Base-by-base conservation (phyloP, 2,888 invertebrate species). In the Priocnemis perturbator region DNA sequence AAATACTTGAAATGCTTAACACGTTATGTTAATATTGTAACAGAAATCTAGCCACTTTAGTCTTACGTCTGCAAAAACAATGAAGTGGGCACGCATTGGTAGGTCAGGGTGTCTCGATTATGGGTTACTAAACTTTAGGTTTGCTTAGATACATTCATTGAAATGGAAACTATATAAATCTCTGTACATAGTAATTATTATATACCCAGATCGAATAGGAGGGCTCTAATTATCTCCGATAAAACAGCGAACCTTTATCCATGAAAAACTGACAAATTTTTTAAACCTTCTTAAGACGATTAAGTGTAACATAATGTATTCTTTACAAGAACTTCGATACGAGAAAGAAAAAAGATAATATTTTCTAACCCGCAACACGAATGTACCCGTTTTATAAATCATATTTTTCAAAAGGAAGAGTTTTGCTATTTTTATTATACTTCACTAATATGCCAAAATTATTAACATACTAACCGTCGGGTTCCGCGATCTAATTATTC, bases 151-250 rank as follows among this genome's bases (percentile, higher is more conserved):
- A 59, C n/a, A 50, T 50, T 50, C 4, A 50, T 50, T 50, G 50
- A 50, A 50, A 17, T 50, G 7, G 50, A 69, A 59, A 66, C 67
- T 64, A 60, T 64, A 71, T 55, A 72, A 74, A 64, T 69, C 72
- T 69, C 60, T 71, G 73, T 76, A 77, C 67, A 73, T 70, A 67
- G 37, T 58, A 68, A 44, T 55, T 58, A 67, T 74, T 69, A 74
- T 63, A 50, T 71, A 69, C 64, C 58, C 20, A 55, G 61, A 73
- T 77, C 71, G 74, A 79, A 77, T 66, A 73, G 56, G 60, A 77
- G 67, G 74, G 77, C 77, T 77, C 71, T 70, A 74, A 69, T 71
- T 30, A 64, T 60, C 44, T 19, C 21, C 48, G 37, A 37, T 37
- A 37, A 37, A 37, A 37, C 37, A 37, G 37, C 37, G 37, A 37